Evolutionary conservation across 2,888 invertebrate genomes (phyloP).

Genomic region (Andrena haemorrhoa): DNA sequence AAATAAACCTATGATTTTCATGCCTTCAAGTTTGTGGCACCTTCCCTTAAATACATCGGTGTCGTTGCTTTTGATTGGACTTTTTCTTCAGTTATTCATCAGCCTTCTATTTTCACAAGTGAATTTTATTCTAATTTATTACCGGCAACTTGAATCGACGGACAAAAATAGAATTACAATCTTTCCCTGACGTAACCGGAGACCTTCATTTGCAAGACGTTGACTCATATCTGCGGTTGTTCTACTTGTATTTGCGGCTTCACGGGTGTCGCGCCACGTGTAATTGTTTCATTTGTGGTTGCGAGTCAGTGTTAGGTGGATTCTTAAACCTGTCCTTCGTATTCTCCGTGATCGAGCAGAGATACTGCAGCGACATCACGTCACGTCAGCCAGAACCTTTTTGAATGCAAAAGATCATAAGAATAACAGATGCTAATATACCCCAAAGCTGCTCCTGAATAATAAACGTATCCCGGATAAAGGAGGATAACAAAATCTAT

Average conservation of each 20-base stretch:
- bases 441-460: no score
- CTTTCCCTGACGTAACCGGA: not conserved
- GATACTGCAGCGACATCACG: not conserved
- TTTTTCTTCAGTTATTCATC: not conserved
- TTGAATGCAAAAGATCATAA: no score
- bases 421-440: no score
- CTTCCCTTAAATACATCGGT: no score
- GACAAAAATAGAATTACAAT: not conserved
- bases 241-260: not conserved
- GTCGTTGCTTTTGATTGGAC: no score
- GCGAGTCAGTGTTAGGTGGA: not conserved
- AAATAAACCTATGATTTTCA: no score
- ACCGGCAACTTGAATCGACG: not conserved
- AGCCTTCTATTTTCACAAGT: not conserved
- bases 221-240: conserved; percentile 22
- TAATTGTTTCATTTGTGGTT: conserved; percentile 33
- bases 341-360: not conserved
- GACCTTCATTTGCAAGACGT: conserved; percentile 11
- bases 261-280: not conserved
- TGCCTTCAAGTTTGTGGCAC: no score
- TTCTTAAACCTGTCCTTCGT: not conserved
- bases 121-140: not conserved
- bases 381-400: not conserved
- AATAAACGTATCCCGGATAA: no score
- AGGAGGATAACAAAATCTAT: no score